Conservation (phyloP, 2,113 vertebrate species). For the Gracilinanus agilis region DNA sequence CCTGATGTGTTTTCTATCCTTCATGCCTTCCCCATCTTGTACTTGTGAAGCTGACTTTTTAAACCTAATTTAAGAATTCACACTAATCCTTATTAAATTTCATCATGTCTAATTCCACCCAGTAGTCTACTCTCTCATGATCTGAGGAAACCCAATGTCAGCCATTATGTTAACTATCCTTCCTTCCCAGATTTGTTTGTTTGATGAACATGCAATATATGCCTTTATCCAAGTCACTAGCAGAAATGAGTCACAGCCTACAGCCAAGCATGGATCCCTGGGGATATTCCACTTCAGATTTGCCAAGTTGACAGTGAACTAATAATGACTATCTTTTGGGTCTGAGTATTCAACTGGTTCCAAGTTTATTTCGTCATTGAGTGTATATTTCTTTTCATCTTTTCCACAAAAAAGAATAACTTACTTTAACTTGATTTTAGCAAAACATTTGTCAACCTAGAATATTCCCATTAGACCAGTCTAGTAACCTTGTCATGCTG, state of each 20-base stretch:
- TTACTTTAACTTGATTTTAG: too few species aligned
- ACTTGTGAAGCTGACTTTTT: background rate
- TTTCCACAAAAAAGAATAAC: too few species aligned
- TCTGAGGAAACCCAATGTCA: background rate
- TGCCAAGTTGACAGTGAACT: background rate
- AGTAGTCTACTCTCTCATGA: background rate
- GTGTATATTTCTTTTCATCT: too few species aligned
- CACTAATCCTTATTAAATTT: background rate
- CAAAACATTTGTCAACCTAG: too few species aligned
- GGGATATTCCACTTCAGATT: background rate
- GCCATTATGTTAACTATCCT: background rate
- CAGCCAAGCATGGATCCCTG: background rate
- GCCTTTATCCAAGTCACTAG: background rate
- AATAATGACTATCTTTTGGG: background rate
- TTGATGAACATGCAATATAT: background rate
- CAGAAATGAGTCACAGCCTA: background rate
- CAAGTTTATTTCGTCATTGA: too few species aligned
- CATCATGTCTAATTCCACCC: background rate
- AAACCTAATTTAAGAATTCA: background rate
- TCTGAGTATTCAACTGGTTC: too few species aligned
- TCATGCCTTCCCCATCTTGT: background rate
- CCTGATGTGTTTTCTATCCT: background rate
- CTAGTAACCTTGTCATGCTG: too few species aligned
- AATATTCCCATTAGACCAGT: too few species aligned
- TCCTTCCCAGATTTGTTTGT: background rate